Percentiles rank a stretch among this genome's conserved stretches.
phyloP scores from a whole-genome alignment of 2,797 vertebrate genomes.

The Etheostoma perlongum region DNA sequence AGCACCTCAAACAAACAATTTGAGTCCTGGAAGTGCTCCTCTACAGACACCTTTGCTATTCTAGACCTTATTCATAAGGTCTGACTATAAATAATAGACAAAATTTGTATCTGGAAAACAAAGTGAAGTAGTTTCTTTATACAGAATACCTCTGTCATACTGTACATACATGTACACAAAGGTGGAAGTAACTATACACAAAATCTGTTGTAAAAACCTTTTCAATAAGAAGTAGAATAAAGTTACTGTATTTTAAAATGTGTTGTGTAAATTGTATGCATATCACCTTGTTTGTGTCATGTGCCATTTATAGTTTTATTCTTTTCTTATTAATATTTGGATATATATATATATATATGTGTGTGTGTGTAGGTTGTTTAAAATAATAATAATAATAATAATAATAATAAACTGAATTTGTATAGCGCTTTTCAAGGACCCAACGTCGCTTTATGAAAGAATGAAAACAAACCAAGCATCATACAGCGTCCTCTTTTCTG shows the following conservation, averaged over 20 bases:
- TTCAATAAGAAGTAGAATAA: no score
- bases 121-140: neutral
- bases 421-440: no score
- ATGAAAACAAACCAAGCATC: neutral
- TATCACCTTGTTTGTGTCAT: neutral
- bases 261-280: neutral
- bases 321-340: neutral
- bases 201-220: neutral
- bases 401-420: no score
- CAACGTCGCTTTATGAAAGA: neutral
- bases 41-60: neutral
- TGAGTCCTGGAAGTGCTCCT: no score
- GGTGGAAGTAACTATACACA: neutral
- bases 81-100: neutral
- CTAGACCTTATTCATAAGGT: neutral
- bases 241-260: neutral
- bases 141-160: neutral
- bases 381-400: no score
- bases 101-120: neutral
- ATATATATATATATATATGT: neutral
- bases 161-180: neutral
- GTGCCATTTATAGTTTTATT: no score
- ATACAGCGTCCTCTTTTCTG: neutral
- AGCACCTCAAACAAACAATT: no score
- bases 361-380: neutral